Percentiles rank a stretch among this genome's conserved stretches.
Evolutionary conservation across 1,140 invertebrate genomes (phyloP).

Genomic region (Hypothenemus hampei): DNA sequence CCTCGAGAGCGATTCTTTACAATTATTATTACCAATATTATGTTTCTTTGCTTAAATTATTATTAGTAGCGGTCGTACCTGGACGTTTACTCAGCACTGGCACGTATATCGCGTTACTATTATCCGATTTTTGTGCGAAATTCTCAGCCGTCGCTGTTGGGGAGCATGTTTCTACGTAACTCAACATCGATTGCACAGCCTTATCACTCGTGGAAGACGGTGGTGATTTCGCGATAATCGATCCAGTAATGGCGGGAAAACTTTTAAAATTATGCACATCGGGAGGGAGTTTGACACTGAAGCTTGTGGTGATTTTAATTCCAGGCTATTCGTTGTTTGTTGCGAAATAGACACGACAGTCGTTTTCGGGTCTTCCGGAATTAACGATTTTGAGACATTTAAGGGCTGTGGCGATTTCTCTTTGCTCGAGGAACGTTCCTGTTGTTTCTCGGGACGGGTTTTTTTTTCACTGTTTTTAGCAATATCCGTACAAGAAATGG

Average conservation of each 20-base stretch:
- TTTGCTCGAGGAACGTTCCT: slow-evolving; percentile 12
- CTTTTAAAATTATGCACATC: slow-evolving; percentile 36
- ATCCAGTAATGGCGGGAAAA: slow-evolving; percentile 32
- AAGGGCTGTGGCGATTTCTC: slow-evolving; percentile 17
- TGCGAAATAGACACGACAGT: too few relatives aligned
- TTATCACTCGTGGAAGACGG: slow-evolving; percentile 12
- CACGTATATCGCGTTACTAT: too few relatives aligned
- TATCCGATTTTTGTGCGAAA: too few relatives aligned
- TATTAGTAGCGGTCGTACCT: slow-evolving; percentile 1
- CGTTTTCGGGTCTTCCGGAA: slow-evolving; percentile 2
- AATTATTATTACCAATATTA: slow-evolving; percentile 18
- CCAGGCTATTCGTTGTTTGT: too few relatives aligned
- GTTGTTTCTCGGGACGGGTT: slow-evolving; percentile 15
- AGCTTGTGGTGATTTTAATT: slow-evolving; percentile 3
- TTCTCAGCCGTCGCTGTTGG: neutral
- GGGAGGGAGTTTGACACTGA: too few relatives aligned
- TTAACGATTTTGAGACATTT: neutral
- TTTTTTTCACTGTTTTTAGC: slow-evolving; percentile 27
- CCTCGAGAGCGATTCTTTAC: neutral
- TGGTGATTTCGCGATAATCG: too few relatives aligned
- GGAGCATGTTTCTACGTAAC: slow-evolving; percentile 13
- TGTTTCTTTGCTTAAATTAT: slow-evolving; percentile 1
- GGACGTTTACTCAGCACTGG: too few relatives aligned
- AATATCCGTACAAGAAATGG: slow-evolving; percentile 71
- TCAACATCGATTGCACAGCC: slow-evolving; percentile 24